Conservation (phyloP, 2,113 vertebrate species). For the Actenoides lindsayi region DNA sequence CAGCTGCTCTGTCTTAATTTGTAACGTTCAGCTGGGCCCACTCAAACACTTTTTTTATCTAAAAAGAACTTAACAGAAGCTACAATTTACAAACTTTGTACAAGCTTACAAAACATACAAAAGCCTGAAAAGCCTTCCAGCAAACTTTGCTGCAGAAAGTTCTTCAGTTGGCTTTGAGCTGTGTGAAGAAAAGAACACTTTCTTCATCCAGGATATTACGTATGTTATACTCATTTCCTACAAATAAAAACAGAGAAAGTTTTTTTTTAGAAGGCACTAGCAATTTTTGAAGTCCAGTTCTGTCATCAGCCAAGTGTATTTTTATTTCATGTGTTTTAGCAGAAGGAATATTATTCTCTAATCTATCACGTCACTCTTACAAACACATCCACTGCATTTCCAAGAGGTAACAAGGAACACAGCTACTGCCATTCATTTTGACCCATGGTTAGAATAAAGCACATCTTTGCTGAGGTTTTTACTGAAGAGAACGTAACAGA, state of each 20-base stretch:
- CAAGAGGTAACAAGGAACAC: background rate
- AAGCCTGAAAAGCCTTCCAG: background rate
- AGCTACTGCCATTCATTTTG: background rate
- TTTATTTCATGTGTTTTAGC: background rate
- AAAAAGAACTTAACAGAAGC: background rate
- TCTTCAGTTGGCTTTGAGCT: conserved; percentile 70
- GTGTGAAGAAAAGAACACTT: conserved; percentile 78
- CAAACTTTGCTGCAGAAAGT: background rate
- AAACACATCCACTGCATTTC: background rate
- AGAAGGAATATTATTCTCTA: background rate
- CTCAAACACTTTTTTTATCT: background rate
- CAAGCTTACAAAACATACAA: background rate
- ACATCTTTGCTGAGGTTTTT: background rate
- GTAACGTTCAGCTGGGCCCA: background rate
- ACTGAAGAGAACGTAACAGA: background rate
- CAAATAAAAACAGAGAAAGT: conserved; percentile 11
- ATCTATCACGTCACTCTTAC: background rate
- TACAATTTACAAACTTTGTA: background rate
- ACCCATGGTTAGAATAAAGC: background rate
- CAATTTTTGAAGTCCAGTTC: background rate
- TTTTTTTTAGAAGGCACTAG: background rate
- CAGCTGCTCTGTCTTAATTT: background rate
- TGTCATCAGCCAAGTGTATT: background rate
- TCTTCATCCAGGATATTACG: conserved; percentile 75
- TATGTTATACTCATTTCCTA: conserved; percentile 81